These are phyloP conservation scores for Cacoxenus indagator DNA, from an alignment of 2,888 invertebrate species.

Conservation along the genomic window DNA sequence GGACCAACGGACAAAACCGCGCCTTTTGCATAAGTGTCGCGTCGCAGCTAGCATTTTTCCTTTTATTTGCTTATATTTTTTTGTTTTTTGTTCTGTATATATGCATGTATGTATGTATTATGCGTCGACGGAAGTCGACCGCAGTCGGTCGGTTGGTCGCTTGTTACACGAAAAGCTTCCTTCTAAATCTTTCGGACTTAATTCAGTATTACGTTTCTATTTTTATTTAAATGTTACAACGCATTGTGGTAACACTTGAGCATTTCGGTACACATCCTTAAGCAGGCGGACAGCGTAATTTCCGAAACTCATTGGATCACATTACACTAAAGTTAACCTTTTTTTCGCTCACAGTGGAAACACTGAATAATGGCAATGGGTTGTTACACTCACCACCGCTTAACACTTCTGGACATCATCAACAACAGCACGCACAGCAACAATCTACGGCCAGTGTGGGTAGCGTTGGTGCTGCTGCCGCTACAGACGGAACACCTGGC, in stretches of 20 bases:
- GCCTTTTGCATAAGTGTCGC: too few relatives aligned
- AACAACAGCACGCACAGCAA: conserved; percentile 51
- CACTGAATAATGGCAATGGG: conserved; percentile 81
- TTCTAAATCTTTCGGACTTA: neutral
- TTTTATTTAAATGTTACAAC: conserved; percentile 43
- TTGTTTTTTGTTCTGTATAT: too few relatives aligned
- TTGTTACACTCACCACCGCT: conserved; percentile 82
- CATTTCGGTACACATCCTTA: conserved; percentile 36
- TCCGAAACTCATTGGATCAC: neutral
- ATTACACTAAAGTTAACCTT: neutral
- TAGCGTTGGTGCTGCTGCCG: conserved; percentile 21
- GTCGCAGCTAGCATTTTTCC: too few relatives aligned
- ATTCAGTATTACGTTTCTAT: neutral
- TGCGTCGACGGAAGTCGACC: conserved; percentile 33
- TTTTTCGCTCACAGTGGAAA: conserved; percentile 65
- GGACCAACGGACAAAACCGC: conserved; percentile 2
- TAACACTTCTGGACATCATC: conserved; percentile 74
- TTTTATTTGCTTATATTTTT: too few relatives aligned
- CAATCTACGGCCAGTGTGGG: conserved; percentile 39
- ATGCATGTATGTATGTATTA: conserved; percentile 38
- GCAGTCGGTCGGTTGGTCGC: conserved; percentile 22
- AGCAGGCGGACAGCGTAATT: neutral
- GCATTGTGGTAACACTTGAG: conserved; percentile 41
- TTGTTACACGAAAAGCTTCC: conserved; percentile 18
- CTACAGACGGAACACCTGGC: conserved; percentile 31